These are phyloP conservation scores for Lycopodina hypogea DNA, from an alignment of 37 sponge, comb jelly and placozoan species.

Conservation along the genomic window DNA sequence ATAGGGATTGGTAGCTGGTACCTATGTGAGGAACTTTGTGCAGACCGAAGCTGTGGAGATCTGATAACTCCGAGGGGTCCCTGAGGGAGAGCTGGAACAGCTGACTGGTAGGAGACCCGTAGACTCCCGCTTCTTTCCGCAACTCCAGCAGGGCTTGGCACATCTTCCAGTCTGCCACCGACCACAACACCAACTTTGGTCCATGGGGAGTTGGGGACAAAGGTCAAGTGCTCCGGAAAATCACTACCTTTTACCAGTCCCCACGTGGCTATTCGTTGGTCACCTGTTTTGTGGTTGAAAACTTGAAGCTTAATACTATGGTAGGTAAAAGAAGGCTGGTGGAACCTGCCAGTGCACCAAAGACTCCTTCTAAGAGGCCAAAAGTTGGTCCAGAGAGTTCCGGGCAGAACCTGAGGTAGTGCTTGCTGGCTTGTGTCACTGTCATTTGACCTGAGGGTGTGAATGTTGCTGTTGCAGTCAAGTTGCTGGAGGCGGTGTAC, in stretches of 20 bases:
- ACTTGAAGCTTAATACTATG: no score
- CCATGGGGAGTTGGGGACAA: no score
- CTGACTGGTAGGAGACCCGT: slow-evolving; percentile 37
- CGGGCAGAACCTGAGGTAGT: neutral
- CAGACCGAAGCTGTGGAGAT: slow-evolving; percentile 50
- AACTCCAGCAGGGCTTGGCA: slow-evolving; percentile 3
- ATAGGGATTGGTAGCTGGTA: no score
- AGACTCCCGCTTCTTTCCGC: slow-evolving; percentile 23
- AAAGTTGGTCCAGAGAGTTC: neutral
- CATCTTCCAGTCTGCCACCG: no score
- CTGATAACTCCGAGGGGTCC: slow-evolving; percentile 33
- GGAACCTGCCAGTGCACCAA: neutral
- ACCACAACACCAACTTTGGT: no score
- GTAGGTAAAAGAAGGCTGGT: neutral
- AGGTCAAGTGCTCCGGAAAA: no score
- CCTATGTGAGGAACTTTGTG: slow-evolving; percentile 73
- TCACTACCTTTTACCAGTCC: no score
- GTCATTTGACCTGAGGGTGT: no score
- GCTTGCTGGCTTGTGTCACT: no score
- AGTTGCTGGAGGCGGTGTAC: neutral
- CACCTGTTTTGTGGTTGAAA: no score
- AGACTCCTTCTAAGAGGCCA: slow-evolving; percentile 24
- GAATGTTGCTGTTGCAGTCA: no score
- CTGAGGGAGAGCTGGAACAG: slow-evolving; percentile 70
- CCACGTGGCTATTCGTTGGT: no score